These are phyloP conservation scores for Drosophila burlai DNA, from an alignment of 1,140 invertebrate species.

Conservation along the genomic window DNA sequence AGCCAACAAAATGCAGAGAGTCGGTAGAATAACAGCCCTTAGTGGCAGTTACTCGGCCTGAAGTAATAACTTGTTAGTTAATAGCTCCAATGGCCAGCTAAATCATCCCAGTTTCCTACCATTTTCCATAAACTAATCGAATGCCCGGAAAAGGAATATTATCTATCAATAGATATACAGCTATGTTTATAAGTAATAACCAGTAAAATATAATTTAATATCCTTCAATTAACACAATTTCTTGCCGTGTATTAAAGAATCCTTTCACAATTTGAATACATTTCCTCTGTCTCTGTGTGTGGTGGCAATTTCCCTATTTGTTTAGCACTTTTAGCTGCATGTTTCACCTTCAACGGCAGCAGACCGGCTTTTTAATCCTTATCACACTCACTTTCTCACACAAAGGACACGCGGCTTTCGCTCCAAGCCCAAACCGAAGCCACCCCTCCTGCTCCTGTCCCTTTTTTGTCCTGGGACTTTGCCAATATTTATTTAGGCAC, in stretches of 20 bases:
- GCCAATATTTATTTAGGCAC: constrained; percentile 80
- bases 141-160: constrained; percentile 14
- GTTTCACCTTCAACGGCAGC: constrained; percentile 37
- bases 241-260: constrained; percentile 1
- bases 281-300: constrained; percentile 14
- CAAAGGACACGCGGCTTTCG: constrained; percentile 38
- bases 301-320: constrained; percentile 63
- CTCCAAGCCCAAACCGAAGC: not conserved
- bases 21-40: constrained; percentile 11
- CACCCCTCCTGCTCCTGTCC: constrained; percentile 4
- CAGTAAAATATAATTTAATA: not conserved
- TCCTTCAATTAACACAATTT: no score
- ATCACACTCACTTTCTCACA: constrained; percentile 49
- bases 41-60: constrained; percentile 28
- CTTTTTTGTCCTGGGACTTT: constrained; percentile 64
- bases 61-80: constrained; percentile 69
- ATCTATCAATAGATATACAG: not conserved
- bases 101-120: constrained; percentile 25
- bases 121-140: constrained; percentile 41
- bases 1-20: constrained; percentile 29
- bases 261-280: constrained; percentile 51
- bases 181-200: not conserved
- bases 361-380: constrained; percentile 76
- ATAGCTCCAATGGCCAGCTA: constrained; percentile 34
- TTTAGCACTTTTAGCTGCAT: constrained; percentile 72